Percentiles rank a stretch among this genome's conserved stretches.
phyloP scores from a whole-genome alignment of 2,113 vertebrate species.

The Alexandromys fortis region DNA sequence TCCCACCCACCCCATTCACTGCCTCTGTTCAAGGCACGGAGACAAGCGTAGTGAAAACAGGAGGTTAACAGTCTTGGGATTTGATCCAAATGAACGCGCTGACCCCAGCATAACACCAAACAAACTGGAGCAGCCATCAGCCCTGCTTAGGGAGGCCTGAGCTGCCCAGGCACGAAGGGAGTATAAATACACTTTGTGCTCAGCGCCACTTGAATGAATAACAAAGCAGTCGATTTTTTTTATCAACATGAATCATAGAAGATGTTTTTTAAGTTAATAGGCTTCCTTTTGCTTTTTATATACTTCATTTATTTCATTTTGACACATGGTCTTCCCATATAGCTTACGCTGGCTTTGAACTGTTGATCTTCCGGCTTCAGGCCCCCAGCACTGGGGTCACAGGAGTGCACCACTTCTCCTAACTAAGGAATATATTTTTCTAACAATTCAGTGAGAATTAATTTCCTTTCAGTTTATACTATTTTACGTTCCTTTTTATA shows the following conservation, averaged over 20 bases:
- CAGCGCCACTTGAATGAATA: background rate
- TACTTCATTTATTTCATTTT: background rate
- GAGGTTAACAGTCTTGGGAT: background rate
- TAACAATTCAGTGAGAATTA: background rate
- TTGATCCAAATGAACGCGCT: background rate
- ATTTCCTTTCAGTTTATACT: background rate
- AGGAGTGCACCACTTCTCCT: background rate
- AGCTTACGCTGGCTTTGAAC: background rate
- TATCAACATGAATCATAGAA: constrained; percentile 3
- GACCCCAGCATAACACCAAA: background rate
- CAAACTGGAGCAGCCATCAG: too few relatives aligned
- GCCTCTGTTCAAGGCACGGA: background rate
- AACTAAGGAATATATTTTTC: background rate
- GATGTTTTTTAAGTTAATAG: background rate
- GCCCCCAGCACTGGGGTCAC: background rate
- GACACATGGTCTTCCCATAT: background rate
- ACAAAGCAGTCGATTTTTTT: background rate
- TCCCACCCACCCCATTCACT: background rate
- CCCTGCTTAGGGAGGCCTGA: background rate
- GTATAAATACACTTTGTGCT: background rate
- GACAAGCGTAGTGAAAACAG: background rate
- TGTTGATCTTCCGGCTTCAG: background rate
- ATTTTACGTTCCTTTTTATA: background rate
- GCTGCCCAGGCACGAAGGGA: background rate
- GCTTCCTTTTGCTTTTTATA: background rate